phyloP scores from a whole-genome alignment of 2,888 invertebrate genomes.

The Anodontia alba region DNA sequence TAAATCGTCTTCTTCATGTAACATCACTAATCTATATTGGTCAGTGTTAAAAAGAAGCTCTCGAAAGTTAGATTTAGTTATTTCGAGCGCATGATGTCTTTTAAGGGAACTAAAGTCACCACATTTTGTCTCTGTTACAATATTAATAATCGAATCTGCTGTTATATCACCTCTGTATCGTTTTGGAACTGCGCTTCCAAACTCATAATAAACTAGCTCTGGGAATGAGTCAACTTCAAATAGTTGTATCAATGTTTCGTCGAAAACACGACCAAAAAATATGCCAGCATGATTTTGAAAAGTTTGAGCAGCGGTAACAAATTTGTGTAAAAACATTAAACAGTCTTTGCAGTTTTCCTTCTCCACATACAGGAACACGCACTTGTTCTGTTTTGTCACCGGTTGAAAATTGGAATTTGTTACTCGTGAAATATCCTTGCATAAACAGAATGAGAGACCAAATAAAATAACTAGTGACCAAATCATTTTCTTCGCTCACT shows the following conservation, averaged over 20 bases:
- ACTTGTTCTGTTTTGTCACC: conserved; percentile 35
- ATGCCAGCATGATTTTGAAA: conserved; percentile 66
- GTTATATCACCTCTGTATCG: conserved; percentile 46
- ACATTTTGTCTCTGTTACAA: conserved; percentile 32
- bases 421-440: conserved; percentile 18
- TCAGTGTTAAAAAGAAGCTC: conserved; percentile 33
- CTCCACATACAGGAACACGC: conserved; percentile 35
- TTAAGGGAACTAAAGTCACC: conserved; percentile 31
- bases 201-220: conserved; percentile 56
- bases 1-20: conserved; percentile 44
- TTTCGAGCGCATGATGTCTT: conserved; percentile 28
- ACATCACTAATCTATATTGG: conserved; percentile 49
- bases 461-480: too few species aligned
- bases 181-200: conserved; percentile 50
- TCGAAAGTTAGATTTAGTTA: conserved; percentile 36
- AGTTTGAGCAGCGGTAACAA: conserved; percentile 64
- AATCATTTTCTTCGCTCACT: too few species aligned
- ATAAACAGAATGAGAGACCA: not conserved
- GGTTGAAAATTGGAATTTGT: conserved; percentile 32
- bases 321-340: conserved; percentile 63
- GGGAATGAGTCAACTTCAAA: conserved; percentile 55
- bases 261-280: conserved; percentile 64
- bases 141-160: conserved; percentile 29
- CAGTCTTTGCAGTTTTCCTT: conserved; percentile 61
- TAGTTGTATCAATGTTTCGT: conserved; percentile 46